Base-by-base conservation (phyloP, 2,888 invertebrate species). In the Agrochola litura region DNA sequence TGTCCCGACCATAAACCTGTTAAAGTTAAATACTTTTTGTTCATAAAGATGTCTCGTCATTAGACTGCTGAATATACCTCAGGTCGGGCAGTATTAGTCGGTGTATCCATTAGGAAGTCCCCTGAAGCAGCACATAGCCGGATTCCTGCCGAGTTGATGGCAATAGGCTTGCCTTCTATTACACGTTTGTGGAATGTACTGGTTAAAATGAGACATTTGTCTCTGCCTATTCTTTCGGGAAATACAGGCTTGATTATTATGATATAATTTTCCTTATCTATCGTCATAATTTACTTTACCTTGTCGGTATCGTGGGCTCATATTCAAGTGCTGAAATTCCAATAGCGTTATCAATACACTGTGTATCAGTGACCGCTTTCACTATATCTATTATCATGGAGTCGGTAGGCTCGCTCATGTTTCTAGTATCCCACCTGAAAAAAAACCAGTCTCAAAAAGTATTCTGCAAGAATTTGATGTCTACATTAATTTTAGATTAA, bases 221-320 rank as follows among this genome's bases (percentile, higher is more conserved):
- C 16, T 41, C 10, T 63, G 46, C 25, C 22, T 22, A 30, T n/a
- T 19, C 3, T 52, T 60, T 70, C 5, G 5, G 16, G 3, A 2
- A 79, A 43, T 25, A 22, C 37, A 14, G 16, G n/a, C 56, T 25
- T 58, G 10, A 65, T 77, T 37, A n/a, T 46, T 52, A 37, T 30
- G 10, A 14, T 54, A 54, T 54, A 10, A 46, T 22, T 22, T 22
- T 25, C 25, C 22, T 61, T 80, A 61, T 46, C 14, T 49, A n/a
- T 49, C n/a, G 9, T 43, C 25, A 37, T 64, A 25, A 49, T 46
- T 58, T 60, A 60, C 19, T 43, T 86, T 91, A 96, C 94, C 98
- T 98, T 65, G 98, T 98, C 0, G 98, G 98, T 91, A 98, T 98
- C 0, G 98, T 98, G 25, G 98, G 97, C 91, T 98, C 98, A 90